Conservation (phyloP, 2,113 vertebrate species). For the Lota lota region DNA sequence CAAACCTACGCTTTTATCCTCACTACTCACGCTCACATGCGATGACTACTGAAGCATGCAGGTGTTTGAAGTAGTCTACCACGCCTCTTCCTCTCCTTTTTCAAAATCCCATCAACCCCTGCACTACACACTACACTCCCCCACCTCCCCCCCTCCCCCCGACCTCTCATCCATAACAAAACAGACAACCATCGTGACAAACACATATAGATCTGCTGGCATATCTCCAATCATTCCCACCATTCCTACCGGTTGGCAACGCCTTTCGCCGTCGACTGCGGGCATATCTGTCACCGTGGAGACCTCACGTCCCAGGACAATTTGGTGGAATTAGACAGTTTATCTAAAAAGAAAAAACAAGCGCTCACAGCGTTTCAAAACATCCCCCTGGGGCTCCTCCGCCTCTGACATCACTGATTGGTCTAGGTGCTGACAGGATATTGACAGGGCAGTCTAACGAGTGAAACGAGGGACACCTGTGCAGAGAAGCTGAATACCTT, state of each 20-base stretch:
- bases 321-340: slow-evolving; percentile 8
- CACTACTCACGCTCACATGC: too few relatives aligned
- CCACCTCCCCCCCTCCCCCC: slow-evolving; percentile 2
- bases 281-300: slow-evolving; percentile 33
- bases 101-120: neutral
- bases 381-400: slow-evolving; percentile 38
- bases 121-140: too few relatives aligned
- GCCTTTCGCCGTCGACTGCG: slow-evolving; percentile 9
- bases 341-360: slow-evolving; percentile 45
- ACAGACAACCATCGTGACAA: slow-evolving; percentile 6
- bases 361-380: slow-evolving; percentile 44
- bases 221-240: slow-evolving; percentile 13
- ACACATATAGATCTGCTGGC: too few relatives aligned
- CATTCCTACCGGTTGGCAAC: slow-evolving; percentile 12
- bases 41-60: too few relatives aligned
- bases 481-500: slow-evolving; percentile 11
- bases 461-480: slow-evolving; percentile 47
- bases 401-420: slow-evolving; percentile 28
- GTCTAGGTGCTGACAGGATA: slow-evolving; percentile 51
- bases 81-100: neutral
- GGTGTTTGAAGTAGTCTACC: too few relatives aligned
- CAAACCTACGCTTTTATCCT: slow-evolving; percentile 11
- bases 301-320: slow-evolving; percentile 1
- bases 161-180: slow-evolving; percentile 15
- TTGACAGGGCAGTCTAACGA: neutral